These are phyloP conservation scores for human (Homo sapiens) DNA, from an alignment of 2,113 vertebrate species.

Conservation along the genomic window GRCh38 chr2:80380501-80381000, in stretches of 20 bases:
- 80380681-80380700: not conserved
- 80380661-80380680: not conserved
- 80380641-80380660: not conserved
- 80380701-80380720: constrained; percentile 29
- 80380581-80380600: not conserved
- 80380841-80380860: constrained; percentile 79
- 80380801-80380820: constrained; percentile 71
- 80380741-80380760: constrained; percentile 17
- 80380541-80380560: not conserved
- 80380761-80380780: constrained; percentile 49
- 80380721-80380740: constrained; percentile 39
- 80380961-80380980: constrained; percentile 68
- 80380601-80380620: not conserved
- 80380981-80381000: constrained; percentile 28
- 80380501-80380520: not conserved
- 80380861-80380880: constrained; percentile 79
- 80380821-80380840: constrained; percentile 77
- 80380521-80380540: not conserved
- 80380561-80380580: not conserved
- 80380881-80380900: constrained; percentile 75
- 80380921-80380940: constrained; percentile 73
- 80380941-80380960: constrained; percentile 67
- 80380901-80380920: constrained; percentile 71
- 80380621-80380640: not conserved
- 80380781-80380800: constrained; percentile 68